phyloP scores from a whole-genome alignment of 1,140 invertebrate genomes.

The Eupristina koningsbergeri region DNA sequence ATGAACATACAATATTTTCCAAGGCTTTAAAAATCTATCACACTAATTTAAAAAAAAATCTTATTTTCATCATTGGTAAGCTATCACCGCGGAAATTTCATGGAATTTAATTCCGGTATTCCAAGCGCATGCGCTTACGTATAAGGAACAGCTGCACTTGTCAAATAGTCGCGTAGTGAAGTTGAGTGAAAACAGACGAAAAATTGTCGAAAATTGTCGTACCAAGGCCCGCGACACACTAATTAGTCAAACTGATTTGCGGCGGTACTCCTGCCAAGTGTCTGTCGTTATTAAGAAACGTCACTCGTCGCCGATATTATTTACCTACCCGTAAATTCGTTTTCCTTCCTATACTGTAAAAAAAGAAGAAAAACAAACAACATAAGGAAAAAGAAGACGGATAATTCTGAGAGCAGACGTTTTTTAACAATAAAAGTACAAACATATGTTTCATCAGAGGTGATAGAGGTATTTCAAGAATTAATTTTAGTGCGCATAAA shows the following conservation, averaged over 20 bases:
- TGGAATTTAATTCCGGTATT: not conserved
- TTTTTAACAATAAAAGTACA: not conserved
- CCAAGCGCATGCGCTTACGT: slow-evolving; percentile 3
- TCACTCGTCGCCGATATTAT: not conserved
- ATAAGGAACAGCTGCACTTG: not conserved
- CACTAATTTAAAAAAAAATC: not conserved
- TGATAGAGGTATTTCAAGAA: not conserved
- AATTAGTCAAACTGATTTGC: not conserved
- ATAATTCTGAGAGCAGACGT: not conserved
- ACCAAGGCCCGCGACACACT: not conserved
- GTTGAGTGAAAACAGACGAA: not conserved
- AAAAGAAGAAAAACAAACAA: not conserved
- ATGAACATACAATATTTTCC: not conserved
- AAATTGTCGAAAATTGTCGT: not conserved
- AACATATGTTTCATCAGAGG: slow-evolving; percentile 1
- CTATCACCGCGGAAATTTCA: not conserved
- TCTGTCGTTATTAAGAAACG: not conserved
- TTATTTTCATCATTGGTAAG: slow-evolving; percentile 6
- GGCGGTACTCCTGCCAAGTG: not conserved
- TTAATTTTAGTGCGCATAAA: no score
- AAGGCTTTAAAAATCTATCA: not conserved
- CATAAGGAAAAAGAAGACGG: not conserved
- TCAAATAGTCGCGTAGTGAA: not conserved
- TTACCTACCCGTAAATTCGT: no score
- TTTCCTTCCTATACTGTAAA: not conserved